Base-by-base conservation (phyloP, 2,797 vertebrate genomes). In the Salarias fasciatus region DNA sequence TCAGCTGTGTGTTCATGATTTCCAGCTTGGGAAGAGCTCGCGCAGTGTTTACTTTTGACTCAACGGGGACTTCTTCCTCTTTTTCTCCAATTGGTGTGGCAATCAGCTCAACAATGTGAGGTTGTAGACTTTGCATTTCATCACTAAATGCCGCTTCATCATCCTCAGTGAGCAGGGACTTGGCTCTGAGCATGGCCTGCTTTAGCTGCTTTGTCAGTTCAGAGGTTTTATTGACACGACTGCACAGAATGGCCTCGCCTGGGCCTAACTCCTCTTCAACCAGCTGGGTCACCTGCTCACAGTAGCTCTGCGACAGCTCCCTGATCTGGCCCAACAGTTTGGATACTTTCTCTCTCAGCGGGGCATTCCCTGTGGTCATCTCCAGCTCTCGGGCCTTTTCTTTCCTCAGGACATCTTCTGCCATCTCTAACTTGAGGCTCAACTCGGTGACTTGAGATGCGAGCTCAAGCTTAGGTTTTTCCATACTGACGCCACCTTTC, bases 181-280 rank as follows among this genome's bases (percentile, higher is more conserved):
- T 80, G 0, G 86, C 81, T 45, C 60, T 78, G 35, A 87, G 75
- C 57, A 85, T 36, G 1, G 82, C 72, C 8, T 71, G 62, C 55
- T 77, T 91, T 24, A 94, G 72, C 59, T 83, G 74, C 37, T 70
- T 37, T 0, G 76, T 84, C 58, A 85, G 29, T 42, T 88, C 80
- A 3, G 77, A 65, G 0, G 88, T 73, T 24, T 46, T 60, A 44
- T 48, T 15, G 18, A 92, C 80, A 9, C 77, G 77, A 8, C 41
- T 18, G 24, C 44, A 28, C 15, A 75, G 1, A 2, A 40, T 10
- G 2, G 76, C 83, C 61, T 93, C 92, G 6, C 84, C 80, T 6
- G 86, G 83, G 46, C 64, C 51, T 0, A 93, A 49, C 59, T 91
- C 79, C 6, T 67, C 65, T 15, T 92, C 89, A 1, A 93, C 76